These are phyloP conservation scores for Eospalax fontanierii DNA, from an alignment of 2,797 vertebrate genomes.

Conservation along the genomic window DNA sequence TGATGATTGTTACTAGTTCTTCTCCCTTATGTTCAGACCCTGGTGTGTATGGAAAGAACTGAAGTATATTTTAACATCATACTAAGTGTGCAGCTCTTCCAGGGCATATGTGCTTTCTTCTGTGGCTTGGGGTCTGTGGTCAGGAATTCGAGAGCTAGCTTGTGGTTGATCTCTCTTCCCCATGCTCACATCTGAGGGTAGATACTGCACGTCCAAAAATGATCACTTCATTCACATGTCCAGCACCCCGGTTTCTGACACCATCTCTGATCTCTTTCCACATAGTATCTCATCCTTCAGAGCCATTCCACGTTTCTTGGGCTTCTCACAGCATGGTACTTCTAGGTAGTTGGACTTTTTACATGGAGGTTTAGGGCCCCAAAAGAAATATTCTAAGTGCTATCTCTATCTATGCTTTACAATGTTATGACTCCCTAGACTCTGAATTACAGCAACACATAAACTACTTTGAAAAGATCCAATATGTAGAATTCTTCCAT, in stretches of 20 bases:
- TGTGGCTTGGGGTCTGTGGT: constrained; percentile 27
- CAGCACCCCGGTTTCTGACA: not conserved
- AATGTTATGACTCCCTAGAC: constrained; percentile 25
- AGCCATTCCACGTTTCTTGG: not conserved
- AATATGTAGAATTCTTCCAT: constrained; percentile 20
- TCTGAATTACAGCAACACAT: constrained; percentile 3
- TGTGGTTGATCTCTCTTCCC: not conserved
- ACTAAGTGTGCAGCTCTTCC: not conserved
- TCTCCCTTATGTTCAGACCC: not conserved
- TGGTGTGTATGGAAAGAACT: constrained; percentile 28
- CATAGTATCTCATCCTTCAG: not conserved
- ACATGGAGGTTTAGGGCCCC: not conserved
- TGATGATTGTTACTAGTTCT: constrained; percentile 4
- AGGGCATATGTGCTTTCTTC: not conserved
- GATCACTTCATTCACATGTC: not conserved
- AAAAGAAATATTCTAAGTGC: constrained; percentile 35
- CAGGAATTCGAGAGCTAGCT: not conserved
- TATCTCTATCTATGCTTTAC: not conserved
- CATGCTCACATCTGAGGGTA: not conserved
- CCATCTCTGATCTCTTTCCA: not conserved
- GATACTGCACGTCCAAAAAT: not conserved
- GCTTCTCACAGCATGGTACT: constrained; percentile 13
- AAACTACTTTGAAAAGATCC: constrained; percentile 24
- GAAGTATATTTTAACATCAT: constrained; percentile 22
- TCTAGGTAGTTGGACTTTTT: not conserved